Conservation (phyloP, 2,113 vertebrate species). For the Bambusicola thoracicus region DNA sequence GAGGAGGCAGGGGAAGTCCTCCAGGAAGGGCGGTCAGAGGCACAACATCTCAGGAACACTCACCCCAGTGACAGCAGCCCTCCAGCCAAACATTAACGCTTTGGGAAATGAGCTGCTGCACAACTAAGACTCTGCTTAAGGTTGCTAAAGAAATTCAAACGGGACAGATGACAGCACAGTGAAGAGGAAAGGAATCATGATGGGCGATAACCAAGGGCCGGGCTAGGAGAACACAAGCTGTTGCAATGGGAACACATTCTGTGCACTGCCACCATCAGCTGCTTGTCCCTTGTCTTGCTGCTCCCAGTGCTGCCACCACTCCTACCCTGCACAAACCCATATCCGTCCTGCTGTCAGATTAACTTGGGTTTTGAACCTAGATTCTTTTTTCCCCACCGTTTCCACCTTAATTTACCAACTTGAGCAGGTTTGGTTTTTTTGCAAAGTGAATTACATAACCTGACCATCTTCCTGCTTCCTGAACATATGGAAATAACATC, state of each 20-base stretch:
- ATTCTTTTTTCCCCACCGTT: not conserved
- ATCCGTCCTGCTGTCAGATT: not conserved
- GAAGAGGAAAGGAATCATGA: not conserved
- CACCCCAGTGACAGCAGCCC: not conserved
- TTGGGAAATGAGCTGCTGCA: slow-evolving; percentile 24
- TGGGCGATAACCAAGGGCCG: not conserved
- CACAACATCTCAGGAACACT: not conserved
- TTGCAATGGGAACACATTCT: not conserved
- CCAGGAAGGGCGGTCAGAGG: not conserved
- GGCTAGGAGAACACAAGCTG: not conserved
- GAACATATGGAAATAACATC: slow-evolving; percentile 42
- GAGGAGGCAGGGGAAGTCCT: not conserved
- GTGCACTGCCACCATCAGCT: not conserved
- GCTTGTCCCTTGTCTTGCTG: not conserved
- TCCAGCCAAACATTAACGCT: not conserved
- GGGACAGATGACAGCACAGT: not conserved
- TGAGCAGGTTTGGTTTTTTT: slow-evolving; percentile 18
- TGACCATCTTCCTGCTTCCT: not conserved
- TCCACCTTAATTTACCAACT: not conserved
- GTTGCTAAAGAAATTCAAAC: not conserved
- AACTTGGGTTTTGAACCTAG: not conserved
- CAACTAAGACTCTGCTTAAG: not conserved
- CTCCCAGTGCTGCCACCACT: not conserved
- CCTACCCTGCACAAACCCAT: not conserved
- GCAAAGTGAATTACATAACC: not conserved